phyloP scores from a whole-genome alignment of 2,797 vertebrate genomes.

The Lophotriccus pileatus region DNA sequence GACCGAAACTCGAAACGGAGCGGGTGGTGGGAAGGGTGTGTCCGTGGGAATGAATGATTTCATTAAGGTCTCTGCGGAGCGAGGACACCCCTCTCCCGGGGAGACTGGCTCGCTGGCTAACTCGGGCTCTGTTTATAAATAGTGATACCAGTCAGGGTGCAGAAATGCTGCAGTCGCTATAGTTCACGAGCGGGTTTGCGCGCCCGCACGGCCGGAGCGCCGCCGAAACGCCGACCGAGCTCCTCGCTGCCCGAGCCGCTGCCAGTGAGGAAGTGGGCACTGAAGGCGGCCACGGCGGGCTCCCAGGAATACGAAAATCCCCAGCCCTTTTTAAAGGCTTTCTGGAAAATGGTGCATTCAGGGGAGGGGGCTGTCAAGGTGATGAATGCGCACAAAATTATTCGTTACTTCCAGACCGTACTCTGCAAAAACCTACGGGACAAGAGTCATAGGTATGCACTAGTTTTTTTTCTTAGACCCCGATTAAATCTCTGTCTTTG shows the following conservation, averaged over 20 bases:
- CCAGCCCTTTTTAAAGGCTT: slow-evolving; percentile 29
- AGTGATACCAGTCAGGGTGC: background rate
- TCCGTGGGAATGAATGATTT: slow-evolving; percentile 1
- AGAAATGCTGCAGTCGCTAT: slow-evolving; percentile 28
- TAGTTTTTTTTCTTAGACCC: background rate
- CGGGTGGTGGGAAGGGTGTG: slow-evolving; percentile 6
- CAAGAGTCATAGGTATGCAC: background rate
- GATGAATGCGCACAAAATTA: slow-evolving; percentile 17
- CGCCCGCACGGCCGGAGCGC: background rate
- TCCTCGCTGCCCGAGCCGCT: background rate
- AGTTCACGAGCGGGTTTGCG: background rate
- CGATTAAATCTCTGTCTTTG: slow-evolving; percentile 1
- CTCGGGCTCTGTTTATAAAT: slow-evolving; percentile 8
- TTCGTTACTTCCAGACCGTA: background rate
- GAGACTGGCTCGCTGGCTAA: background rate
- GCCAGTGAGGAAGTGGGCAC: background rate
- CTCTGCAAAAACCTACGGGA: background rate
- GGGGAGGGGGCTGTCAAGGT: slow-evolving; percentile 43
- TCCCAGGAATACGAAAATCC: background rate
- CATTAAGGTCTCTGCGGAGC: background rate
- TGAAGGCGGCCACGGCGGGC: background rate
- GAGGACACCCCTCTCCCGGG: background rate
- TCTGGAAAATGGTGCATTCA: slow-evolving; percentile 41
- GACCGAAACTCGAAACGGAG: slow-evolving; percentile 1
- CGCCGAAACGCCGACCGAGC: background rate